Conservation (phyloP, 2,888 invertebrate species). For the Enchytraeus crypticus region DNA sequence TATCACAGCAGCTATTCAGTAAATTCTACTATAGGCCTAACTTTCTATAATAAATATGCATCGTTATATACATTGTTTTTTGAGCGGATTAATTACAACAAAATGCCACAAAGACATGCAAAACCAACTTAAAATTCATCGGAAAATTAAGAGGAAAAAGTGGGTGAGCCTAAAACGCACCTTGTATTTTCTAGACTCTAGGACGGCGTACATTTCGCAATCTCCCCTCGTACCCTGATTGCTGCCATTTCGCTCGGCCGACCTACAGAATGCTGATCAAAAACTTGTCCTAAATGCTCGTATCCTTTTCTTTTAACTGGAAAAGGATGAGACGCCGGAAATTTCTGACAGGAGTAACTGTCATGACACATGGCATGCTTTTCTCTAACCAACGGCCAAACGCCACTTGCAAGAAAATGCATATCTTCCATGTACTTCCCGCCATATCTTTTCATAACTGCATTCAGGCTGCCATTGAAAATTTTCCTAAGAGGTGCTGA, state of each 20-base stretch:
- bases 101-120: no score
- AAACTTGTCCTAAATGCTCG: constrained; percentile 11
- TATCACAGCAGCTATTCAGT: no score
- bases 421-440: constrained; percentile 6
- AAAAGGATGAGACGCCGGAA: constrained; percentile 4
- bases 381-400: constrained; percentile 6
- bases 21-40: no score
- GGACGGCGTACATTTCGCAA: neutral
- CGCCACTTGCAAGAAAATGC: neutral
- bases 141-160: no score
- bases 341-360: constrained; percentile 3
- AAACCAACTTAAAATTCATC: no score
- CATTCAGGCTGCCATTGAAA: neutral
- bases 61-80: no score
- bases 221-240: neutral
- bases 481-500: neutral
- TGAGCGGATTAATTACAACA: no score
- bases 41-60: no score
- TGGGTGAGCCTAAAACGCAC: no score
- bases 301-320: constrained; percentile 2
- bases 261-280: neutral
- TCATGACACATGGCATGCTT: constrained; percentile 2
- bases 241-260: neutral
- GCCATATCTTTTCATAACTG: constrained; percentile 3
- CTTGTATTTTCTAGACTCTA: no score